Percentiles rank a stretch among this genome's conserved stretches.
Conservation (phyloP, 2,888 invertebrate genomes). For the Tenthredo scrophulariae region DNA sequence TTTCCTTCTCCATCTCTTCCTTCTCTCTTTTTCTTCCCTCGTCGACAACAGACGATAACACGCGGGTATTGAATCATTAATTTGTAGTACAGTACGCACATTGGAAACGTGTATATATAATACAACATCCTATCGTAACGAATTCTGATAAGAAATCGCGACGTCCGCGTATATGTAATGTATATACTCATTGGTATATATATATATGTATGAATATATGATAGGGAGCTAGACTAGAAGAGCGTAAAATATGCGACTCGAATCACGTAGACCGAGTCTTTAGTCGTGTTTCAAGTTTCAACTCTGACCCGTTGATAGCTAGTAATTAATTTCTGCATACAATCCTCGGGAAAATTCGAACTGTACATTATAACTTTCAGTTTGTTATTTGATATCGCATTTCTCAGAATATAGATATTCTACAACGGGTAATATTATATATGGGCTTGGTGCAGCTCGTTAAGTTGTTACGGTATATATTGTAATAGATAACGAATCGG, state of each 20-base stretch:
- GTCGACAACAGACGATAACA: neutral
- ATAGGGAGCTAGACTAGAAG: neutral
- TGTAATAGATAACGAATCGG: neutral
- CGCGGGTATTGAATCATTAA: slow-evolving; percentile 4
- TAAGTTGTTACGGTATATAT: slow-evolving; percentile 4
- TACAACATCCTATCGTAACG: neutral
- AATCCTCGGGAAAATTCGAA: neutral
- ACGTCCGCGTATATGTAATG: neutral
- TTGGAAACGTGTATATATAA: neutral
- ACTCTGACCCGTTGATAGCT: neutral
- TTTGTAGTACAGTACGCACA: neutral
- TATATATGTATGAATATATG: neutral
- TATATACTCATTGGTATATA: neutral
- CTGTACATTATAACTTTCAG: neutral
- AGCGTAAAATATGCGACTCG: neutral
- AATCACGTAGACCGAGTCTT: slow-evolving; percentile 4
- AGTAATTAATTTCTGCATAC: slow-evolving; percentile 4
- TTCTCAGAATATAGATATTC: neutral
- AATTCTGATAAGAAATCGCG: neutral
- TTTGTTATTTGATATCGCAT: too few species aligned
- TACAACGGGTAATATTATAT: neutral
- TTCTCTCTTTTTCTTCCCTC: neutral
- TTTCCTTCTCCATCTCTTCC: too few species aligned
- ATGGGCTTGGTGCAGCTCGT: neutral
- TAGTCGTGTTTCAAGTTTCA: neutral